These are phyloP conservation scores for Lasius fuliginosus DNA, from an alignment of 2,888 invertebrate species.

Conservation along the genomic window DNA sequence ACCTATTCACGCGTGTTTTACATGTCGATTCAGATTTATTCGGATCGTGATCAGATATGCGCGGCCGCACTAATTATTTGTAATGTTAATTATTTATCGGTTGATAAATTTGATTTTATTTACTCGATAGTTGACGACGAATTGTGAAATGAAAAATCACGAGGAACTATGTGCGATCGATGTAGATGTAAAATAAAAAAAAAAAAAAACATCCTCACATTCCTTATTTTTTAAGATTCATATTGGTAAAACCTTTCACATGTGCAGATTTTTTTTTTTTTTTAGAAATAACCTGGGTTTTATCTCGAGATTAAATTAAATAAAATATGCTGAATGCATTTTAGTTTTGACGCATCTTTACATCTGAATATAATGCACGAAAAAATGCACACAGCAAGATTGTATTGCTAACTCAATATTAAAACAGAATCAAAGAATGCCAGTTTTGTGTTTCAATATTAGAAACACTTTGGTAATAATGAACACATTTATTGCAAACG, in stretches of 20 bases:
- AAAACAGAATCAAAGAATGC: background rate
- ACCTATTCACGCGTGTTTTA: conserved; percentile 12
- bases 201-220: background rate
- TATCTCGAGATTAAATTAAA: conserved; percentile 1
- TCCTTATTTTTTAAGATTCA: background rate
- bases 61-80: background rate
- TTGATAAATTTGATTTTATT: background rate
- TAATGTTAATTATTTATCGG: background rate
- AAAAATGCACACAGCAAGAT: background rate
- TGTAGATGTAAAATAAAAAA: background rate
- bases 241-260: background rate
- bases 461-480: background rate
- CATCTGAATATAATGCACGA: background rate
- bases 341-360: background rate
- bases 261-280: background rate
- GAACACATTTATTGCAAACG: background rate
- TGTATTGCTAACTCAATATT: background rate
- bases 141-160: background rate
- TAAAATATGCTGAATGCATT: background rate
- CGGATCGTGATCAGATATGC: too few relatives aligned
- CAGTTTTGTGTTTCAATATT: background rate
- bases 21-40: background rate
- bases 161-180: background rate
- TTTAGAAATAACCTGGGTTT: background rate
- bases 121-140: background rate